A percentile compares a stretch with the other conserved stretches of the same genome.
Conservation (phyloP, 2,113 vertebrate species). For the Hyperopisus bebe region DNA sequence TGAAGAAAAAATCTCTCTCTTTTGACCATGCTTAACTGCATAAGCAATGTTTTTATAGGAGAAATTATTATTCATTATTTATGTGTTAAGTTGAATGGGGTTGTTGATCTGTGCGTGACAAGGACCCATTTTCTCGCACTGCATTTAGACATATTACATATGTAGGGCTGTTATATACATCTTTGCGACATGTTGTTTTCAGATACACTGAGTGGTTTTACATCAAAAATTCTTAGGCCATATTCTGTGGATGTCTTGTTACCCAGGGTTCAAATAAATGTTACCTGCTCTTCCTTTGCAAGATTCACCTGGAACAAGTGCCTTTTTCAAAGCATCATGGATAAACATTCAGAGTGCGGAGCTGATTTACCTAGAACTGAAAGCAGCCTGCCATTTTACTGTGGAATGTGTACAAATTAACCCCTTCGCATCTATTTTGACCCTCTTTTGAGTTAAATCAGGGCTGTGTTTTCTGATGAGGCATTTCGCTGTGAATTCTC, state of each 20-base stretch:
- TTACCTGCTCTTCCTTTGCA: not conserved
- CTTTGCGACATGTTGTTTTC: slow-evolving; percentile 2
- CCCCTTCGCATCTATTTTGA: not conserved
- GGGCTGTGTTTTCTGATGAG: not conserved
- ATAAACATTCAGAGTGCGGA: not conserved
- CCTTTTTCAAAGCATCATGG: not conserved
- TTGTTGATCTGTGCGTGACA: not conserved
- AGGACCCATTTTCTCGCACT: not conserved
- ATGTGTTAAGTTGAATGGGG: not conserved
- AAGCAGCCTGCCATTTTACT: not conserved
- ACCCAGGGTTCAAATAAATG: not conserved
- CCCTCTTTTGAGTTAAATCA: not conserved
- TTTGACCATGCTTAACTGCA: not conserved
- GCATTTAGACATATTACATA: not conserved
- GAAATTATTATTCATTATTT: not conserved
- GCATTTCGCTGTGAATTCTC: not conserved
- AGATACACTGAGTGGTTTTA: not conserved
- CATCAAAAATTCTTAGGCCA: not conserved
- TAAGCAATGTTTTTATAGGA: not conserved
- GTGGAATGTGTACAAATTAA: not conserved
- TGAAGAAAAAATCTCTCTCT: slow-evolving; percentile 29
- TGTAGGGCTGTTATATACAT: not conserved
- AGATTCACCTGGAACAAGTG: not conserved
- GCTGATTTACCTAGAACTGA: not conserved
- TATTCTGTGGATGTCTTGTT: not conserved